These are phyloP conservation scores for Eulemur macaco DNA, from an alignment of 2,113 vertebrate genomes.

Conservation along the genomic window DNA sequence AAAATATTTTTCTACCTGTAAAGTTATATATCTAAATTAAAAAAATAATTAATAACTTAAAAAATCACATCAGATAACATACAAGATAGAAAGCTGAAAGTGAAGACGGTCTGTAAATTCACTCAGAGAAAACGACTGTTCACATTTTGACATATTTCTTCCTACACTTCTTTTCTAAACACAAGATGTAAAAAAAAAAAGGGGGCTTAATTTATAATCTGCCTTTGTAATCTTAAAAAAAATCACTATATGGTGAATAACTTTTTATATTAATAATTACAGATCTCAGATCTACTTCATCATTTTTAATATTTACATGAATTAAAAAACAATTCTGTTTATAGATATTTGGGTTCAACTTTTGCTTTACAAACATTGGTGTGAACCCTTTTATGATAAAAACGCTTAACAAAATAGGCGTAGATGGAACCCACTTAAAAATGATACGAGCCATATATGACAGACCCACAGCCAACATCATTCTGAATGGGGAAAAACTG, in stretches of 20 bases:
- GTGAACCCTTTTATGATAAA: background rate
- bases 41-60: background rate
- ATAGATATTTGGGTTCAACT: background rate
- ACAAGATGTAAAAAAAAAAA: background rate
- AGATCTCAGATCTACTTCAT: background rate
- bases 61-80: background rate
- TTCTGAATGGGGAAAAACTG: too few species aligned
- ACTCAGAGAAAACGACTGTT: background rate
- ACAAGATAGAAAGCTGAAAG: background rate
- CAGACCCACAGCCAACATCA: too few species aligned
- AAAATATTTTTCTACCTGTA: background rate
- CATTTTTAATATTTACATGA: background rate
- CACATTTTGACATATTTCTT: background rate
- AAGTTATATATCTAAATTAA: background rate
- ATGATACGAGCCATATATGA: too few species aligned
- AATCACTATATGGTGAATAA: background rate
- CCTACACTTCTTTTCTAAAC: background rate
- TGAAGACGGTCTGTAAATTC: background rate
- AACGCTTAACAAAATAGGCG: too few species aligned
- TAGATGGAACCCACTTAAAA: too few species aligned
- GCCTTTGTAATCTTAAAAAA: background rate
- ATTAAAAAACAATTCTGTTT: background rate
- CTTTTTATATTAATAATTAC: background rate
- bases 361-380: background rate
- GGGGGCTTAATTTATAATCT: background rate